Evolutionary conservation across 1,140 invertebrate species (phyloP).

Genomic region (Helicorthomorpha holstii): DNA sequence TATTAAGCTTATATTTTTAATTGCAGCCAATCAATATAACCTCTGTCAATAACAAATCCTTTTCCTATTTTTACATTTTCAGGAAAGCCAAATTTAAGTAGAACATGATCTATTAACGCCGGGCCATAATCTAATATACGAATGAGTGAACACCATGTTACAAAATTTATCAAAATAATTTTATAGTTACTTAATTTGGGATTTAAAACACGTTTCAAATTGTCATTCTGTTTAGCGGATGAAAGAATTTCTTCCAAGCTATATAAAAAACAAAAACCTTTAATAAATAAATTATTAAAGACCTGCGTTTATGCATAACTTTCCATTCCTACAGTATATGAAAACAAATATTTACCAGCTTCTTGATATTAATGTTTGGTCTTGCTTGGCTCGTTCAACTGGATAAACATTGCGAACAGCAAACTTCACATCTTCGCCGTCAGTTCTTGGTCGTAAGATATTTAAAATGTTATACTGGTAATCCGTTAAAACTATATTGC

Average conservation of each 20-base stretch:
- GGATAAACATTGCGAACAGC: constrained; percentile 83
- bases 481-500: constrained; percentile 92
- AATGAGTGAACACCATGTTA: not conserved
- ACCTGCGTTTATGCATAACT: no score
- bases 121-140: constrained; percentile 60
- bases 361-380: constrained; percentile 30
- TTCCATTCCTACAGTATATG: constrained; percentile 10
- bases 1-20: no score
- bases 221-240: constrained; percentile 51
- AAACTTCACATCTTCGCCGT: constrained; percentile 82
- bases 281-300: constrained; percentile 12
- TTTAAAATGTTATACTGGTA: constrained; percentile 78
- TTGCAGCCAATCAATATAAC: no score
- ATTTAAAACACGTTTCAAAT: constrained; percentile 69
- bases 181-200: constrained; percentile 46
- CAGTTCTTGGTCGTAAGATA: constrained; percentile 79
- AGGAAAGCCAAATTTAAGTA: constrained; percentile 50
- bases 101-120: constrained; percentile 72
- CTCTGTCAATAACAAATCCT: constrained; percentile 41
- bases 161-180: not conserved
- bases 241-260: constrained; percentile 37
- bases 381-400: constrained; percentile 47
- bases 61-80: constrained; percentile 35
- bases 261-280: constrained; percentile 13
- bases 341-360: constrained; percentile 14